Conservation (phyloP, 2,888 invertebrate genomes). For the Plebejus anna region DNA sequence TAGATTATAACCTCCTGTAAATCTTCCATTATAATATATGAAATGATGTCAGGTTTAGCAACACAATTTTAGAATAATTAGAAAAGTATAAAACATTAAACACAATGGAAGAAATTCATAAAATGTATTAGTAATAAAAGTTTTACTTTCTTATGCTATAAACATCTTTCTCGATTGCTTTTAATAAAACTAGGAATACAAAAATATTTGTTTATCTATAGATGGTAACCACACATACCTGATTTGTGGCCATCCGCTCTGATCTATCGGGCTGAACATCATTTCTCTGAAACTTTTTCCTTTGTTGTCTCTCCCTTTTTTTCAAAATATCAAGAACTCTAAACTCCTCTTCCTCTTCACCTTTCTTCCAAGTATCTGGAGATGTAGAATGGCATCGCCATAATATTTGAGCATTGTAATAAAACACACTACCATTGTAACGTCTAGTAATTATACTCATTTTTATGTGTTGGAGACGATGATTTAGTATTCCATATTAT, state of each 20-base stretch:
- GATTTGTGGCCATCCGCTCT: constrained; percentile 65
- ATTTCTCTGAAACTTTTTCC: constrained; percentile 46
- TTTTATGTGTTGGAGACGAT: constrained; percentile 40
- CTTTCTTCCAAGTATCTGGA: constrained; percentile 51
- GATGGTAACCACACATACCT: constrained; percentile 48
- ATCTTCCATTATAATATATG: neutral
- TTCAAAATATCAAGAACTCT: constrained; percentile 74
- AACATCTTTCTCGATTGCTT: neutral
- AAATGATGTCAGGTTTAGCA: neutral
- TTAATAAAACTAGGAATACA: neutral
- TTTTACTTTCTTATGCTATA: neutral
- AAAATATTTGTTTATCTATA: neutral
- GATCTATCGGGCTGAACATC: constrained; percentile 69
- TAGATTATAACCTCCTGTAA: neutral
- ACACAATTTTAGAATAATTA: neutral
- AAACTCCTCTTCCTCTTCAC: constrained; percentile 71
- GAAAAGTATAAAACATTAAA: neutral
- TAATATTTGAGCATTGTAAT: constrained; percentile 55
- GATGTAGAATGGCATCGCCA: constrained; percentile 66
- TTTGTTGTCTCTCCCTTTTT: constrained; percentile 53
- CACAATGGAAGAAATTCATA: neutral
- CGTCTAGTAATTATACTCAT: constrained; percentile 67
- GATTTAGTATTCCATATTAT: neutral
- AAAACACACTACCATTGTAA: constrained; percentile 47
- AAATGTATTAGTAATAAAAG: neutral